Evolutionary conservation across 2,888 invertebrate species (phyloP).

Genomic region (Dryobota labecula): DNA sequence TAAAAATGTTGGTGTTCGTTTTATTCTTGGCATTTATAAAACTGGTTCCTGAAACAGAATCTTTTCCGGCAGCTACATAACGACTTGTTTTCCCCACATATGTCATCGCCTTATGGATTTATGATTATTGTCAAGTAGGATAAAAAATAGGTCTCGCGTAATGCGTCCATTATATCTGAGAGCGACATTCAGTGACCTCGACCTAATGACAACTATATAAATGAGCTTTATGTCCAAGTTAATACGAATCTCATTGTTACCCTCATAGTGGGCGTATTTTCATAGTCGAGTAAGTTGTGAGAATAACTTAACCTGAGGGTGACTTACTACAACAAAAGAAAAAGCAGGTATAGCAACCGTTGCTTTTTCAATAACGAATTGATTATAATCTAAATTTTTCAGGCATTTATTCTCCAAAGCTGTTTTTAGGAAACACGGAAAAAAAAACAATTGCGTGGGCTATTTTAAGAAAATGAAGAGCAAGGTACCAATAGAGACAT

Average conservation of each 20-base stretch:
- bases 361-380: not conserved
- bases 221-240: slow-evolving; percentile 4
- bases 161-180: slow-evolving; percentile 44
- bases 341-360: not conserved
- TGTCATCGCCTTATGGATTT: slow-evolving; percentile 40
- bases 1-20: slow-evolving; percentile 12
- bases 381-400: not conserved
- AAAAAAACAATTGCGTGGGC: not conserved
- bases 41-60: slow-evolving; percentile 2
- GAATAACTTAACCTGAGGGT: not conserved
- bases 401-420: not conserved
- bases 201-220: slow-evolving; percentile 44
- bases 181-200: slow-evolving; percentile 49
- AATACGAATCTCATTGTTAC: not conserved
- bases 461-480: not conserved
- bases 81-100: slow-evolving; percentile 50
- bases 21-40: not conserved
- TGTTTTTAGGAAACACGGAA: not conserved
- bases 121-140: slow-evolving; percentile 42
- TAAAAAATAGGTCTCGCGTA: slow-evolving; percentile 57
- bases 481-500: not conserved
- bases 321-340: not conserved
- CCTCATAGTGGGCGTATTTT: not conserved
- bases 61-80: slow-evolving; percentile 21
- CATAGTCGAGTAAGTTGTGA: not conserved